A percentile compares a stretch with the other conserved stretches of the same genome.
Conservation (phyloP, 2,888 invertebrate genomes). For the Agrochola litura region DNA sequence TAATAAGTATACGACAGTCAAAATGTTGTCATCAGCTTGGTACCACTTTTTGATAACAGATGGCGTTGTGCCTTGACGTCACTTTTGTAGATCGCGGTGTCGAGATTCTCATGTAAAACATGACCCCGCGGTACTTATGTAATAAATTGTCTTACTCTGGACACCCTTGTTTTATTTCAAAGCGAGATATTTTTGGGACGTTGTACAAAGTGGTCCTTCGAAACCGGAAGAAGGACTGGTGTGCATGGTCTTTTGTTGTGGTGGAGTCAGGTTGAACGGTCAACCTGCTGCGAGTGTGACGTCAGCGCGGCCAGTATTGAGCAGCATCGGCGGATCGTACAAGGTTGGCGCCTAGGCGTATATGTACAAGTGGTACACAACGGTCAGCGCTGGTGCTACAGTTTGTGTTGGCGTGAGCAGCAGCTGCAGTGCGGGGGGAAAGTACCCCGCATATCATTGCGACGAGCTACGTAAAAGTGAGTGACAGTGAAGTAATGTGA, state of each 20-base stretch:
- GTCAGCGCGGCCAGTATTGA: not conserved
- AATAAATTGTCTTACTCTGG: no score
- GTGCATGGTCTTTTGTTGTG: not conserved
- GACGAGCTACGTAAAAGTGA: conserved; percentile 13
- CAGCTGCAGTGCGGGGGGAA: conserved; percentile 2
- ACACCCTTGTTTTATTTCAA: no score
- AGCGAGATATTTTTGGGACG: no score
- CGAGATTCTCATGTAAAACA: no score
- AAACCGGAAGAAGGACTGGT: not conserved
- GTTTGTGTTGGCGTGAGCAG: conserved; percentile 8
- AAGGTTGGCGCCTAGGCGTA: not conserved
- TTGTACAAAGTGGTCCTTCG: not conserved
- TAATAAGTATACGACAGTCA: no score
- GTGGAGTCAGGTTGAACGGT: not conserved
- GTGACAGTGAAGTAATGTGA: conserved; percentile 8
- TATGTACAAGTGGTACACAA: not conserved
- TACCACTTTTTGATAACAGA: no score
- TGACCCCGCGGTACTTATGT: no score
- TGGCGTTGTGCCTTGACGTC: no score
- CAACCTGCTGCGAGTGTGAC: no score
- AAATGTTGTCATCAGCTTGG: no score
- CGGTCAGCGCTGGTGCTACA: not conserved
- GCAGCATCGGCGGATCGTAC: not conserved
- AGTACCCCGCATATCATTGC: conserved; percentile 7
- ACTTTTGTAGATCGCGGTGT: no score